Evolutionary conservation across 2,888 invertebrate species (phyloP).

Genomic region (Leptinotarsa rubiginosa): DNA sequence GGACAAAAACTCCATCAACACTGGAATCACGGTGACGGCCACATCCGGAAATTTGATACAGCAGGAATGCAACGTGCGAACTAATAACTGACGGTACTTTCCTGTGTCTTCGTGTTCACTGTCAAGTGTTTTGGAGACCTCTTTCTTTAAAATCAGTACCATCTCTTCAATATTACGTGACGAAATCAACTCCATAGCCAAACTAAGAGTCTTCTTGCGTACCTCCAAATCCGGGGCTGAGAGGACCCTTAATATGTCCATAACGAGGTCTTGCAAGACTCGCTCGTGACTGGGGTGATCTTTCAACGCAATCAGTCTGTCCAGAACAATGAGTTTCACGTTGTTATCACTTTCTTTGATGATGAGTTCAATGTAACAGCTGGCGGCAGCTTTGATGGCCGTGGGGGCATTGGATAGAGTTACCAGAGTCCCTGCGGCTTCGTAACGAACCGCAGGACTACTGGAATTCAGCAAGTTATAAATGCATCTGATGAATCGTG

Average conservation of each 20-base stretch:
- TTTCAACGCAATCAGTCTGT: constrained; percentile 84
- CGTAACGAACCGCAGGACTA: constrained; percentile 97
- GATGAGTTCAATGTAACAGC: constrained; percentile 97
- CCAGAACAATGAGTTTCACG: constrained; percentile 97
- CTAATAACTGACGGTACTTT: constrained; percentile 94
- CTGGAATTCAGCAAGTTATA: constrained; percentile 96
- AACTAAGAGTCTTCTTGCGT: constrained; percentile 62
- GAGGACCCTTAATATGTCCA: constrained; percentile 96
- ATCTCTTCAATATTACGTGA: constrained; percentile 95
- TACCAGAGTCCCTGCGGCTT: constrained; percentile 97
- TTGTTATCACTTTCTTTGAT: constrained; percentile 99
- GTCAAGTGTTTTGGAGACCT: constrained; percentile 89
- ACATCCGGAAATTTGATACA: constrained; percentile 97
- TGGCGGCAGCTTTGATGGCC: constrained; percentile 88
- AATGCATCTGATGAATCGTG: constrained; percentile 97
- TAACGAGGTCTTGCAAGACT: constrained; percentile 89
- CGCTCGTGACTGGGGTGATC: constrained; percentile 87
- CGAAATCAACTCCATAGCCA: constrained; percentile 89
- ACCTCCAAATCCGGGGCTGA: constrained; percentile 90
- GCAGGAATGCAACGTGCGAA: constrained; percentile 93
- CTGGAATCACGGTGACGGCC: constrained; percentile 92
- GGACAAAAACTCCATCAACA: constrained; percentile 91
- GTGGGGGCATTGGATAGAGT: constrained; percentile 98
- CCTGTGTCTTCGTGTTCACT: constrained; percentile 93
- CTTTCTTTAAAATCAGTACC: constrained; percentile 91